These are phyloP conservation scores for Choreutis nemorana DNA, from an alignment of 2,888 invertebrate genomes.

Conservation along the genomic window DNA sequence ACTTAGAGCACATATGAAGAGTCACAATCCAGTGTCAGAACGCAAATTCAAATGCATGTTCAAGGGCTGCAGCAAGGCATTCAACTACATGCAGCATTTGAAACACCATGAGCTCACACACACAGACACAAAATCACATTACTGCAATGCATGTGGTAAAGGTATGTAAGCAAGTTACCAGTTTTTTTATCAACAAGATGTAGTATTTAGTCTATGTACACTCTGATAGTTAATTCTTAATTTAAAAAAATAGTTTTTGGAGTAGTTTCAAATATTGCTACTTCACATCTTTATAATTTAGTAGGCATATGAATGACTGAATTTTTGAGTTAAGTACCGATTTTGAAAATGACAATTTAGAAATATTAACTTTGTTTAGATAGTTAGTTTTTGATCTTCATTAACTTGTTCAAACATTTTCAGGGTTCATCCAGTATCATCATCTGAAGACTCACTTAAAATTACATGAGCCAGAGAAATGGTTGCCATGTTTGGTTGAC, in stretches of 20 bases:
- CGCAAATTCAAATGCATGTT: constrained; percentile 36
- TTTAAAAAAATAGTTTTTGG: no score
- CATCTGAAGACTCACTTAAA: constrained; percentile 45
- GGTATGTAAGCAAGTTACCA: constrained; percentile 22
- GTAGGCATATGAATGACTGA: no score
- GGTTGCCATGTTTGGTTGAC: constrained; percentile 23
- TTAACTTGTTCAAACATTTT: no score
- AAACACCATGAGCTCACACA: constrained; percentile 53
- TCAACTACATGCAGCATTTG: constrained; percentile 52
- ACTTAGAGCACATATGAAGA: constrained; percentile 37
- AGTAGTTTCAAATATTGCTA: no score
- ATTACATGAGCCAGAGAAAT: constrained; percentile 28
- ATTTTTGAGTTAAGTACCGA: no score
- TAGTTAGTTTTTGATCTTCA: no score
- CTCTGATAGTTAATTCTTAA: no score
- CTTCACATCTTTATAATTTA: no score
- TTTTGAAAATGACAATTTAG: no score
- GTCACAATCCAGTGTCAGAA: constrained; percentile 38
- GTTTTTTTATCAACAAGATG: no score
- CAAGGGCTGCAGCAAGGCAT: constrained; percentile 38
- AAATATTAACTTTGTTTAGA: no score
- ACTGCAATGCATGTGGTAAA: constrained; percentile 45
- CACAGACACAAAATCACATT: constrained; percentile 39
- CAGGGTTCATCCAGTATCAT: constrained; percentile 52
- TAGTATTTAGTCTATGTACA: no score